Evolutionary conservation across 2,113 vertebrate genomes (phyloP).

Genomic region (Alaudala cheleensis): DNA sequence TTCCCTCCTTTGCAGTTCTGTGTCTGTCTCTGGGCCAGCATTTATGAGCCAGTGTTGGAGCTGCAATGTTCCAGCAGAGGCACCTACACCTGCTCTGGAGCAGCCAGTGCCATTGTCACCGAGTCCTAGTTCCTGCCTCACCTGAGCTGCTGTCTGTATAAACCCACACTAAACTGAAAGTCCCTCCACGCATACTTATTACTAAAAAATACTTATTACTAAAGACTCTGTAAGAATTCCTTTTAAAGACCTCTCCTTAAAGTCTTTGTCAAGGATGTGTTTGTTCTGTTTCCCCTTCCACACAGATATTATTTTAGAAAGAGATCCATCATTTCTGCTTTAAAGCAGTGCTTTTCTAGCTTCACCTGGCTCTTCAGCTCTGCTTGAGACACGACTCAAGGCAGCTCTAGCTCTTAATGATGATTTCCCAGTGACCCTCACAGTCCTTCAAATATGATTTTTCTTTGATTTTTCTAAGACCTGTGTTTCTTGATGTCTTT

Average conservation of each 20-base stretch:
- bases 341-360: background rate
- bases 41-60: background rate
- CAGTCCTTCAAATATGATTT: background rate
- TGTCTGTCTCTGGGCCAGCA: background rate
- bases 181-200: background rate
- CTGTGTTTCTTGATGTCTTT: background rate
- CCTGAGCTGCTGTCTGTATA: background rate
- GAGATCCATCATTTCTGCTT: background rate
- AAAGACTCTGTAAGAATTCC: background rate
- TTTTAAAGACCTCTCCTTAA: background rate
- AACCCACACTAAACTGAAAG: background rate
- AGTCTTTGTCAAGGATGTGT: background rate
- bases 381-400: background rate
- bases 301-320: background rate
- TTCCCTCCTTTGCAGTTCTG: background rate
- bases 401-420: background rate
- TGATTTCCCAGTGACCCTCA: background rate
- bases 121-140: background rate
- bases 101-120: background rate
- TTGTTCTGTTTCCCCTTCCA: background rate
- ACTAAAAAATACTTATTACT: background rate
- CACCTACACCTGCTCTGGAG: background rate
- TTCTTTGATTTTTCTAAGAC: background rate
- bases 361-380: background rate
- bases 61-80: background rate